Conservation (phyloP, 2,113 vertebrate species). For the Lates calcarifer region DNA sequence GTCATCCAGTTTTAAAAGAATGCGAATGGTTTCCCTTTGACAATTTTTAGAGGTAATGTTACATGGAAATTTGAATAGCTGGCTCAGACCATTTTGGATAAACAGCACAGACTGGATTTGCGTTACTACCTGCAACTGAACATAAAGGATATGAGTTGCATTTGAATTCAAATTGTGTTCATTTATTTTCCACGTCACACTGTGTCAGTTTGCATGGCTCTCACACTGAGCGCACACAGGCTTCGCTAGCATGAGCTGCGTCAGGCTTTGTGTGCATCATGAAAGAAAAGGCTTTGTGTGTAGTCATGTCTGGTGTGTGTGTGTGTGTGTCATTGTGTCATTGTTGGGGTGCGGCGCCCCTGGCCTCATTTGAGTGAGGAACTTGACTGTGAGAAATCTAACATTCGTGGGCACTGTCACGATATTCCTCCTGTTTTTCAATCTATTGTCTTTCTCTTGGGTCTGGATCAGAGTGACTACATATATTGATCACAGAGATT, state of each 20-base stretch:
- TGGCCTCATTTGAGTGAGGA: conserved; percentile 44
- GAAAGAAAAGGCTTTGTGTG: conserved; percentile 37
- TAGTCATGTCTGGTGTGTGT: conserved; percentile 15
- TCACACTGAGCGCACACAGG: not conserved
- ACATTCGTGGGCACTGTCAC: not conserved
- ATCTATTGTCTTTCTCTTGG: not conserved
- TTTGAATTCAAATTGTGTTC: not conserved
- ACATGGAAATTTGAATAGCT: not conserved
- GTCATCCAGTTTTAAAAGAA: not conserved
- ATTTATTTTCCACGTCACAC: not conserved
- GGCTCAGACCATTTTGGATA: not conserved
- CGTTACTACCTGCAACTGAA: not conserved
- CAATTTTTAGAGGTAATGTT: not conserved
- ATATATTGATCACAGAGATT: not conserved
- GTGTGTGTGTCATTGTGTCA: not conserved
- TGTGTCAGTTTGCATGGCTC: not conserved
- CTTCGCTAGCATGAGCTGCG: not conserved
- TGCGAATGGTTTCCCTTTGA: conserved; percentile 6
- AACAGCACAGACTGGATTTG: not conserved
- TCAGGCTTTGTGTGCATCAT: conserved; percentile 21
- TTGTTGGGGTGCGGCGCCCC: not conserved
- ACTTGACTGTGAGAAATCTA: conserved; percentile 32
- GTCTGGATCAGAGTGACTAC: not conserved
- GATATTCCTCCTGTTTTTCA: not conserved
- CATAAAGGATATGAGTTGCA: not conserved